These are phyloP conservation scores for Lasiurus cinereus DNA, from an alignment of 2,113 vertebrate genomes.

Conservation along the genomic window DNA sequence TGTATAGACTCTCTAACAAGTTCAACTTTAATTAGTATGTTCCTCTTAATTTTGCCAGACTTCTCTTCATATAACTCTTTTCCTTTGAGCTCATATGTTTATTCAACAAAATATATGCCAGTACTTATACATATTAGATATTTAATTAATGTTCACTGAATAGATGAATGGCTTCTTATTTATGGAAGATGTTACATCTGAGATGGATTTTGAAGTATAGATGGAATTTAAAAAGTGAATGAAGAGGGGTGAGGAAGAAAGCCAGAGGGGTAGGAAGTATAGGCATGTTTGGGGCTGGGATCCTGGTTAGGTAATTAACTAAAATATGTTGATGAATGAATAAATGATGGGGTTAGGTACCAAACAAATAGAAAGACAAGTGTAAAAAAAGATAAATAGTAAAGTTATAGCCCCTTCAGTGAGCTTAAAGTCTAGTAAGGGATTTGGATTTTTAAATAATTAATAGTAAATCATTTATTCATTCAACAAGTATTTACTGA, in stretches of 20 bases:
- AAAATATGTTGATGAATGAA: background rate
- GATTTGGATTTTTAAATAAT: background rate
- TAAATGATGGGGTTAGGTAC: background rate
- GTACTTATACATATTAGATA: conserved; percentile 48
- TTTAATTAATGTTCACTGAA: conserved; percentile 63
- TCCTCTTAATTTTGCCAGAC: conserved; percentile 33
- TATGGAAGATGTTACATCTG: conserved; percentile 52
- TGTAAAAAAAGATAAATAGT: background rate
- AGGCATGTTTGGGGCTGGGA: background rate
- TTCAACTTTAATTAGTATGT: conserved; percentile 9
- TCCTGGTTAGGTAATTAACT: background rate
- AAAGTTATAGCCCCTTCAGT: background rate
- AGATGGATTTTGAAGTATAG: conserved; percentile 42
- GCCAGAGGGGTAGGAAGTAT: background rate
- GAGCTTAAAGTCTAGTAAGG: background rate
- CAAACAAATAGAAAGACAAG: background rate
- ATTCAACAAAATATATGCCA: conserved; percentile 63
- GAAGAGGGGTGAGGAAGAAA: background rate
- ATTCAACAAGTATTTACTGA: background rate
- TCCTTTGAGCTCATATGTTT: conserved; percentile 60
- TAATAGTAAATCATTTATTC: background rate
- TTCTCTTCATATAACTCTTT: conserved; percentile 53
- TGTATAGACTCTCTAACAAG: conserved; percentile 19
- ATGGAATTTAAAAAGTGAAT: conserved; percentile 41
- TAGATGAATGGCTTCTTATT: conserved; percentile 64